Percentiles rank a stretch among this genome's conserved stretches.
These are phyloP conservation scores for Uropetala carovei DNA, from an alignment of 2,888 invertebrate species.

Conservation along the genomic window DNA sequence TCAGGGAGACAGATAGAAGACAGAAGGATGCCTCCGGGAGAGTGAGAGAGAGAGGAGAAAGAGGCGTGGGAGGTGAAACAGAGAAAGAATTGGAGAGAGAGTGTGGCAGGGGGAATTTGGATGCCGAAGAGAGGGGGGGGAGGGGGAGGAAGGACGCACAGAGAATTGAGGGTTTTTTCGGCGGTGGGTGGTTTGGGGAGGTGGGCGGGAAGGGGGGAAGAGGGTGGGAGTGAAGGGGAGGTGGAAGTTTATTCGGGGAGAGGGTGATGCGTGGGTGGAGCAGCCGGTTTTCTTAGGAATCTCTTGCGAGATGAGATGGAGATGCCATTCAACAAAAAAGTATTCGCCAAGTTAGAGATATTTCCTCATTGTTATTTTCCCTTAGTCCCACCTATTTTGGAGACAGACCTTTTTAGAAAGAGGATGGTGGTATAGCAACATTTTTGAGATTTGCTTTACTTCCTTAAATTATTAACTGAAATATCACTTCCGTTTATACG, in stretches of 20 bases:
- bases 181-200: background rate
- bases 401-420: background rate
- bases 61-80: background rate
- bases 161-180: conserved; percentile 21
- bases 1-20: conserved; percentile 64
- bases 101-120: background rate
- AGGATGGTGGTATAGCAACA: background rate
- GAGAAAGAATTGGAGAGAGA: background rate
- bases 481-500: background rate
- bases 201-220: background rate
- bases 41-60: background rate
- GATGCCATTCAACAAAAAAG: conserved; percentile 51
- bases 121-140: background rate
- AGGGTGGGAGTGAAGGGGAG: background rate
- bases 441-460: background rate
- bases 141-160: background rate
- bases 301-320: conserved; percentile 58
- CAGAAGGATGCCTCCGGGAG: conserved; percentile 49
- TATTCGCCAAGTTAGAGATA: conserved; percentile 5
- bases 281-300: conserved; percentile 2
- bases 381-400: background rate
- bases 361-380: conserved; percentile 28
- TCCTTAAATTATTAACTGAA: background rate
- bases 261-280: background rate
- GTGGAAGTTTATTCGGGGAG: background rate